Base-by-base conservation (phyloP, 64 coral and sea anemone species). In the Astreopora myriophthalma region DNA sequence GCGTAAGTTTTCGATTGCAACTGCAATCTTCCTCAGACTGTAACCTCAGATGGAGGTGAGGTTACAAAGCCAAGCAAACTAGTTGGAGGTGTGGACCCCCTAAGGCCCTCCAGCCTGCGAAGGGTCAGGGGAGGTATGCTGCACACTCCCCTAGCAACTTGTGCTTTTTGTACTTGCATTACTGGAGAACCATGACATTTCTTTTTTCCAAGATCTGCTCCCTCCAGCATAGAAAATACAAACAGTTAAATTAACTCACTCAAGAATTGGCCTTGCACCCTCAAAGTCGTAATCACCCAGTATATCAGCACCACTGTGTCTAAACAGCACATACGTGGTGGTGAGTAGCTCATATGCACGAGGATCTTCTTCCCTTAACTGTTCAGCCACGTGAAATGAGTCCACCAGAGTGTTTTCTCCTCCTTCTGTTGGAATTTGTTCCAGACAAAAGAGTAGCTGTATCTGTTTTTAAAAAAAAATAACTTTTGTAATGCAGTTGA, bases 321-420 rank as follows among this genome's bases (percentile, higher is more conserved):
- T 64, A 71, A 88, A 94, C 23, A 97, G 48, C 16, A 97, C 87
- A 36, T 92, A 87, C 7, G 95, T 97, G 1, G 80, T 85, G 6
- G 86, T 89, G 17, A 97, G 72, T 8, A 97, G 42, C 8, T 91
- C 63, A 73, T 89, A 97, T 1, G 79, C 91, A 1, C 27, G 24
- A 39, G 69, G 81, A 31, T 97, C 78, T 34, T 87, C 71, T 6
- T 87, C 34, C 37, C 87, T 90, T 2, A 96, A 62, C 10, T 90
- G 80, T 24, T 94, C 63, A 69, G 93, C 80, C 22, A 96, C 81
- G 31, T 91, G 42, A 51, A 93, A 96, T 16, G 91, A 92, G 72
- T 96, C 95, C 29, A 92, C 88, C 22, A 96, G 39, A 63, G 91
- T 79, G 66, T 96, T 96, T 34, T 73, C 87, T 10, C 95, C 95